A percentile compares a stretch with the other conserved stretches of the same genome.
Evolutionary conservation across 2,888 invertebrate species (phyloP).

Genomic region (Drosophila neonasuta): DNA sequence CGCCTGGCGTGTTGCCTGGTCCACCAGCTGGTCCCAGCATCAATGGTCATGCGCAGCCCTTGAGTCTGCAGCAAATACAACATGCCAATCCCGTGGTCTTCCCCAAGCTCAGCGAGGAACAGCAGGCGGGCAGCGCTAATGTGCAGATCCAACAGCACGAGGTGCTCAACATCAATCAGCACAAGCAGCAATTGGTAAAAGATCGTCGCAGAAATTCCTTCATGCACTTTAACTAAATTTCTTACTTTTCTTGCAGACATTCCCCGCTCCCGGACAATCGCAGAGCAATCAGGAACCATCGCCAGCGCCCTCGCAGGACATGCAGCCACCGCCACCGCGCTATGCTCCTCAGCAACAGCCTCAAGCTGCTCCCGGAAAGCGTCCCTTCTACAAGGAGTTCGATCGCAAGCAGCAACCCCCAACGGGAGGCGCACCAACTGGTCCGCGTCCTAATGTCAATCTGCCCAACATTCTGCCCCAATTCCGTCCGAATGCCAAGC

Average conservation of each 20-base stretch:
- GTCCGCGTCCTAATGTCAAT: conserved; percentile 67
- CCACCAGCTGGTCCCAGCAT: conserved; percentile 72
- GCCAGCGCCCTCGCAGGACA: conserved; percentile 82
- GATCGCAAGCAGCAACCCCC: conserved; percentile 74
- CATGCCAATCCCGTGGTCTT: conserved; percentile 79
- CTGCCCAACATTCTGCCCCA: conserved; percentile 88
- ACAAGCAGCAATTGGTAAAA: conserved; percentile 77
- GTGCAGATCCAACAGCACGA: conserved; percentile 80
- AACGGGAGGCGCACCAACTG: conserved; percentile 31
- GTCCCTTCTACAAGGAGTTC: conserved; percentile 73
- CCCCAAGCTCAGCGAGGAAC: conserved; percentile 71
- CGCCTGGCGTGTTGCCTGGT: conserved; percentile 53
- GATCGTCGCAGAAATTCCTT: not conserved
- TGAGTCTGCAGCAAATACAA: conserved; percentile 79
- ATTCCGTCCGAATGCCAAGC: conserved; percentile 87
- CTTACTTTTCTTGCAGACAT: conserved; percentile 32
- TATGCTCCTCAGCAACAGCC: conserved; percentile 57
- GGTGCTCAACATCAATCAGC: conserved; percentile 79
- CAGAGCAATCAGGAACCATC: conserved; percentile 64
- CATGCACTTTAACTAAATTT: not conserved
- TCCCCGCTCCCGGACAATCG: conserved; percentile 50
- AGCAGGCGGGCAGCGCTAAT: conserved; percentile 2
- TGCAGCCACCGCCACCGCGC: conserved; percentile 80
- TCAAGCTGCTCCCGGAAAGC: conserved; percentile 41
- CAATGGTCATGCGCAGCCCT: conserved; percentile 81